phyloP scores from a whole-genome alignment of 2,113 vertebrate species.

The Hydrolagus affinis region DNA sequence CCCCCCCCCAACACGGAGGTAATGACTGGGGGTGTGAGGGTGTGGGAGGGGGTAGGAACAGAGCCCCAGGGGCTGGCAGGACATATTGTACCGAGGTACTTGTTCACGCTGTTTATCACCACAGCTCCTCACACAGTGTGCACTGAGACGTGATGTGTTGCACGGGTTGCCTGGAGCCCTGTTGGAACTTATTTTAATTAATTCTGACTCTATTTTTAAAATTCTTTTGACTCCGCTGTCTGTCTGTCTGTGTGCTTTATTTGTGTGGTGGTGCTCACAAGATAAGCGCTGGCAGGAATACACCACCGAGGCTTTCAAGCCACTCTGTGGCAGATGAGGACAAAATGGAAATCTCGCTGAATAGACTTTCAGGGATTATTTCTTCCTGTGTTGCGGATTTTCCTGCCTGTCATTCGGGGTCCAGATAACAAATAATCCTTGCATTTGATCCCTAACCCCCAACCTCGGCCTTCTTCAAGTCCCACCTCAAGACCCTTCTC shows the following conservation, averaged over 20 bases:
- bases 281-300: slow-evolving; percentile 12
- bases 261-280: not conserved
- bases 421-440: too few relatives aligned
- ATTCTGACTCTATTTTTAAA: not conserved
- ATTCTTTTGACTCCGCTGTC: too few relatives aligned
- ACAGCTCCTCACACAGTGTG: too few relatives aligned
- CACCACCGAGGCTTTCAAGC: not conserved
- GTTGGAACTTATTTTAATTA: slow-evolving; percentile 14
- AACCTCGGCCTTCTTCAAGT: too few relatives aligned
- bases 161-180: too few relatives aligned
- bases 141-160: too few relatives aligned
- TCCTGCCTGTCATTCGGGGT: not conserved
- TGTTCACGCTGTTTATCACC: too few relatives aligned
- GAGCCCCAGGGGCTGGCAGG: not conserved
- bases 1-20: too few relatives aligned
- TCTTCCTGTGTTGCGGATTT: not conserved
- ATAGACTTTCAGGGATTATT: slow-evolving; percentile 13
- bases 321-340: not conserved
- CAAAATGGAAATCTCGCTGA: slow-evolving; percentile 12
- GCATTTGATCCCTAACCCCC: too few relatives aligned
- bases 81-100: not conserved
- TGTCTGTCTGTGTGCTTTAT: not conserved
- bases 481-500: too few relatives aligned
- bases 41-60: not conserved
- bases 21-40: too few relatives aligned